Base-by-base conservation (phyloP, 2,113 vertebrate species). In the Nansenia antarctica region DNA sequence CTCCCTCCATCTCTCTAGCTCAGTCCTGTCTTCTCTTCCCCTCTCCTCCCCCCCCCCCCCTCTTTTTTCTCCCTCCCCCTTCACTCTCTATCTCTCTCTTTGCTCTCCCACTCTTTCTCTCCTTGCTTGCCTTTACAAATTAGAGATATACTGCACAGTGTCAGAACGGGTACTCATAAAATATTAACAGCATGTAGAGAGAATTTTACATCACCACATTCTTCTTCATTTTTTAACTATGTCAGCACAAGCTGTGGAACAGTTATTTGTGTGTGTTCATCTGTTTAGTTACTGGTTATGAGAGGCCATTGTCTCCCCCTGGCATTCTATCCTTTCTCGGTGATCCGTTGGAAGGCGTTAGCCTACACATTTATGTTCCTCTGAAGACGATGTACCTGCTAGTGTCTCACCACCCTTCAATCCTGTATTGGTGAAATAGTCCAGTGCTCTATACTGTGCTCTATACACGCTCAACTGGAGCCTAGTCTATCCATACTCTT, bases 111-210 rank as follows among this genome's bases (percentile, higher is more conserved):
- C 53, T 62, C 37, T 35, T 3, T 49, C 47, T 80, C 76, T 77
- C 62, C 76, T 79, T 55, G 63, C 69, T 59, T 62, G 63, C 72
- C 66, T 15, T 74, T 82, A 84, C 88, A 88, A 89, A 90, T 89
- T 83, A 88, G 85, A 75, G 79, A 78, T 84, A 80, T 71, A 88
- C 83, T 80, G 85, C 74, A 78, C 74, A 82, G 76, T 79, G 79
- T 85, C 88, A 88, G 86, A 88, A 82, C 53, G 76, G 79, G 82
- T 85, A 67, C 88, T 92, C 88, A 87, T 91, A 87, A 91, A 93
- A 92, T 91, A 92, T 92, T 91, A 89, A 91, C 87, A 85, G 85
- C 89, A 81, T 89, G 87, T 84, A 87, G 90, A 88, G 90, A 88
- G 82, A 78, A 77, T 60, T 90, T 89, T 87, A 84, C 87, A 69